These are phyloP conservation scores for Steinernema khuongi DNA, from an alignment of 1,140 invertebrate species.

Conservation along the genomic window DNA sequence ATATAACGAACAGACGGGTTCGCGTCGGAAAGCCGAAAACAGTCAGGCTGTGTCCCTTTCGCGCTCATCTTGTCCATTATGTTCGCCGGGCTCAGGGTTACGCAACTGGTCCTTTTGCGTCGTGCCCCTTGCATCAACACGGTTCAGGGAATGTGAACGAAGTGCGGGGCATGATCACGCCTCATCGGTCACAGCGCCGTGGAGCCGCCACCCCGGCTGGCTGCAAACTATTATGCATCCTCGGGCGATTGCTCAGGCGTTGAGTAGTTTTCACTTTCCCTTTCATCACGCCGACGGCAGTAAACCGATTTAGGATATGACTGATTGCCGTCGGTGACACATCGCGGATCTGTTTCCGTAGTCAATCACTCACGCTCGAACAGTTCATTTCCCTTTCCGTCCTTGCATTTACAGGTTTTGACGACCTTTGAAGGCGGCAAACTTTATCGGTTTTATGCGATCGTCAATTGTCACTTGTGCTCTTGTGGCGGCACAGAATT, in stretches of 20 bases:
- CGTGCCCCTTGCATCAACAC: background rate
- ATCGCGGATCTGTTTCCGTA: background rate
- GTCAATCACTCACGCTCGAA: too few species aligned
- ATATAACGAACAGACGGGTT: background rate
- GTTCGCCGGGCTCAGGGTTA: background rate
- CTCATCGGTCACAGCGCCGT: background rate
- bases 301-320: too few species aligned
- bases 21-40: too few species aligned
- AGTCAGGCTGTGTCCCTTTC: too few species aligned
- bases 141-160: background rate
- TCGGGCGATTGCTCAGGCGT: background rate
- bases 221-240: slow-evolving; percentile 11
- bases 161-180: background rate
- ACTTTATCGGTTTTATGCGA: background rate
- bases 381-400: background rate
- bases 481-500: too few species aligned
- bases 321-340: background rate
- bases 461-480: background rate
- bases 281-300: too few species aligned
- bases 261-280: too few species aligned
- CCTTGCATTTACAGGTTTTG: slow-evolving; percentile 6
- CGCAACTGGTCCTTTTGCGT: background rate
- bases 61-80: background rate
- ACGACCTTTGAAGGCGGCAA: background rate
- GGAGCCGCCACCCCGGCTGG: background rate